Evolutionary conservation across 2,888 invertebrate genomes (phyloP), one percentile per base, ranked within the genome.

Genomic region (Liopterus haemorrhoidalis): DNA sequence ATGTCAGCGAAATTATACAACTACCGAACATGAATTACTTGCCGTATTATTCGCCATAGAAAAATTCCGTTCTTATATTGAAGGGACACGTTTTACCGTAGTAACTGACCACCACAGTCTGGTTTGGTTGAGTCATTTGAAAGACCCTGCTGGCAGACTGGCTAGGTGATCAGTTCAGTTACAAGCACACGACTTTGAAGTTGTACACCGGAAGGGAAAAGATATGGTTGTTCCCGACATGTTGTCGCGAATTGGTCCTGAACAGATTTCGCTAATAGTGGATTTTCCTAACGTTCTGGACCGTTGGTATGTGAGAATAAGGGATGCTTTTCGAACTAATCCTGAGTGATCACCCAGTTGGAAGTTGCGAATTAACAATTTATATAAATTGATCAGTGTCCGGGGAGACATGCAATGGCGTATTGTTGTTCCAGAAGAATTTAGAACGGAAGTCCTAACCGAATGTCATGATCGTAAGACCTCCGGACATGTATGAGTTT

Each of bases 191-290:
- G 28, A 28, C n/a, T 28, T 11, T 28, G n/a, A 4, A 11, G 12
- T 28, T 11, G n/a, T 28, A 11, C 28, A 28, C n/a, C 28, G 28
- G 5, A 28, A 9, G n/a, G 28, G 28, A 5, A 28, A 28, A 28
- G 28, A 28, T 6, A n/a, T 11, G n/a, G 5, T 28, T 9, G 5
- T 6, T 5, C 28, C 28, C n/a, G 28, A 28, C 12, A 5, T 28
- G n/a, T n/a, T 28, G 5, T 28, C 28, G 5, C 28, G 28, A 28
- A 14, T 14, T 11, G 28, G n/a, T n/a, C n/a, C n/a, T n/a, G n/a
- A n/a, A n/a, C n/a, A n/a, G n/a, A n/a, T n/a, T n/a, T n/a, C n/a
- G n/a, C n/a, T n/a, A n/a, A n/a, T n/a, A n/a, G n/a, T n/a, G n/a
- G n/a, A n/a, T n/a, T n/a, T n/a, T n/a, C n/a, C n/a, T n/a, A n/a